Evolutionary conservation across 2,797 vertebrate species (phyloP), one percentile per base, ranked within the genome.

Genomic region (Myotis vivesi): DNA sequence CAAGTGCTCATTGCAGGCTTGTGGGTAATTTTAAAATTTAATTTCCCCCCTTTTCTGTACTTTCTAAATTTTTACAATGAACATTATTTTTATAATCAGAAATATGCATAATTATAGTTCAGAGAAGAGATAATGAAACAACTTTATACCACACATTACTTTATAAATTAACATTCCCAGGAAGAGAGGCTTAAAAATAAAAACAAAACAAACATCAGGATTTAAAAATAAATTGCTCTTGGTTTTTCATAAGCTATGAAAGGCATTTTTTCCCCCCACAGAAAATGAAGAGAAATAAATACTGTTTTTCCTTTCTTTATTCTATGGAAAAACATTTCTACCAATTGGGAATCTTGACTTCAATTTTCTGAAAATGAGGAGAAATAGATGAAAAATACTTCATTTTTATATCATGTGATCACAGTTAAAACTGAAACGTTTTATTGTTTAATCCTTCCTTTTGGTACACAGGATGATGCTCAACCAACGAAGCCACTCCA

Each of bases 141-240:
- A 28, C 5, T 75, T 59, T 72, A 51, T 84, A 23, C 4, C 77
- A 44, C 22, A 68, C 2, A 30, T 59, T 77, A 57, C 15, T 88
- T 75, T 69, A 82, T 20, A 85, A 89, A 91, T 57, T 53, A 87
- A 3, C 8, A 69, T 89, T 44, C 13, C 30, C 11, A 79, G 41
- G 5, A 44, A 68, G 25, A 90, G 22, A 62, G 15, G 5, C 13
- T 4, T 4, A 23, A 75, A 72, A 64, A 30, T 10, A 15, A 81
- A 66, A 95, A 0, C 19, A 73, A 91, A 92, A 81, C 0, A 23
- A 81, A 71, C 11, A 28, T 4, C 7, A 88, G 22, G 4, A 87
- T 87, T 81, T 46, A 81, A 81, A 89, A 89, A 76, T 75, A 75
- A 95, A 3, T 88, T 41, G 22, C 9, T 90, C 3, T 81, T 91